These are phyloP conservation scores for Lampris incognitus DNA, from an alignment of 2,113 vertebrate species.

Conservation along the genomic window DNA sequence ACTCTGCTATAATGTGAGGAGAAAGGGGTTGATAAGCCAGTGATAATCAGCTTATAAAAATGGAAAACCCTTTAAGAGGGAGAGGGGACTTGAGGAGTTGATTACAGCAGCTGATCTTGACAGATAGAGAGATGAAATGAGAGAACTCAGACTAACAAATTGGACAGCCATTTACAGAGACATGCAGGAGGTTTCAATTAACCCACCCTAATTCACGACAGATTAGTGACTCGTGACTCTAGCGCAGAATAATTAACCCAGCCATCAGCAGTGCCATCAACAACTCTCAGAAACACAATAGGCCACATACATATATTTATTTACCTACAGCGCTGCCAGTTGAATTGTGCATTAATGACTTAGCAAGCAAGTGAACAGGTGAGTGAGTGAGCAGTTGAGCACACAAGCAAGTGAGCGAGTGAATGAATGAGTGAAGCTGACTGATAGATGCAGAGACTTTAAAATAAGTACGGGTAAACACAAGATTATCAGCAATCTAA, in stretches of 20 bases:
- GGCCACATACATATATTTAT: conserved; percentile 55
- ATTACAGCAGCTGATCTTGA: conserved; percentile 65
- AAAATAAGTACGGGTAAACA: conserved; percentile 25
- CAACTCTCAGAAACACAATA: conserved; percentile 60
- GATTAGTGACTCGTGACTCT: conserved; percentile 54
- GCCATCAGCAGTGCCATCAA: conserved; percentile 69
- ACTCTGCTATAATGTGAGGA: conserved; percentile 50
- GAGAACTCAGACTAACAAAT: conserved; percentile 56
- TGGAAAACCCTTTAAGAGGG: conserved; percentile 70
- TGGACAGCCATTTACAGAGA: conserved; percentile 63
- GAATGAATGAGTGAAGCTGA: conserved; percentile 18
- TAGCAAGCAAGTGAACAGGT: neutral
- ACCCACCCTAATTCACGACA: conserved; percentile 65
- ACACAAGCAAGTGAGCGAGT: neutral
- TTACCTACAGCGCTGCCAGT: conserved; percentile 23
- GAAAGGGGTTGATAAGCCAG: conserved; percentile 68
- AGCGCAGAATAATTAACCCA: conserved; percentile 70
- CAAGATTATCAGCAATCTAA: conserved; percentile 28
- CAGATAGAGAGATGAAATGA: conserved; percentile 54
- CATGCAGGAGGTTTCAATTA: conserved; percentile 73
- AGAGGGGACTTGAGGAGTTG: conserved; percentile 51
- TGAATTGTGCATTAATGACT: conserved; percentile 45
- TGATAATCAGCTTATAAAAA: conserved; percentile 62
- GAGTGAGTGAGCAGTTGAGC: conserved; percentile 24
- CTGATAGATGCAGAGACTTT: conserved; percentile 41